Base-by-base conservation (phyloP, 2,797 vertebrate species). In the Syncerus caffer region DNA sequence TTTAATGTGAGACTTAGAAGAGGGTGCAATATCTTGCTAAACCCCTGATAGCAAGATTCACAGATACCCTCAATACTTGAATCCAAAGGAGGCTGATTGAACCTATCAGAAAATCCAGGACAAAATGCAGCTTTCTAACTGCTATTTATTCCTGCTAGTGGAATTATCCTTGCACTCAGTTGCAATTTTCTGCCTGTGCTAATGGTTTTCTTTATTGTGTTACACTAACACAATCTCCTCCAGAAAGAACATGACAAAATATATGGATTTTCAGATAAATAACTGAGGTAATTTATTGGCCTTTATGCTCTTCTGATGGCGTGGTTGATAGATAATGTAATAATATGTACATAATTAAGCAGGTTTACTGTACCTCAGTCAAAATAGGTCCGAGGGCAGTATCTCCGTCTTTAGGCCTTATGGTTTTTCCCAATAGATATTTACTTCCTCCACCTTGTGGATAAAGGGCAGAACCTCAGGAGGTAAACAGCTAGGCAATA, bases 281-380 rank as follows among this genome's bases (percentile, higher is more conserved):
- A 98, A 98, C 97, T 7, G 97, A 97, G 98, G 96, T 99, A 98
- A 99, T 99, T 98, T 99, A 99, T 99, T 98, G 98, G 98, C 97
- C 98, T 98, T 98, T 98, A 98, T 98, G 98, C 97, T 98, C 97
- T 98, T 98, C 94, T 97, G 97, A 98, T 97, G 98, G 98, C 93
- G 94, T 55, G 95, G 96, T 97, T 98, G 97, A 98, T 98, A 98
- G 98, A 86, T 98, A 98, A 98, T 98, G 96, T 96, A 98, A 98
- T 98, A 98, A 97, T 85, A 98, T 89, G 98, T 95, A 97, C 98
- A 97, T 98, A 98, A 98, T 98, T 98, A 98, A 97, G 96, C 84
- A 71, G 79, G 42, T 91, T 98, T 97, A 82, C 96, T 97, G 97
- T 98, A 98, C 97, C 97, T 98, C 98, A 55, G 96, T 98, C 98